Percentiles rank a stretch among this genome's conserved stretches.
These are phyloP conservation scores for Stichodactyla mertensii DNA, from an alignment of 64 coral and sea anemone genomes.

Conservation along the genomic window DNA sequence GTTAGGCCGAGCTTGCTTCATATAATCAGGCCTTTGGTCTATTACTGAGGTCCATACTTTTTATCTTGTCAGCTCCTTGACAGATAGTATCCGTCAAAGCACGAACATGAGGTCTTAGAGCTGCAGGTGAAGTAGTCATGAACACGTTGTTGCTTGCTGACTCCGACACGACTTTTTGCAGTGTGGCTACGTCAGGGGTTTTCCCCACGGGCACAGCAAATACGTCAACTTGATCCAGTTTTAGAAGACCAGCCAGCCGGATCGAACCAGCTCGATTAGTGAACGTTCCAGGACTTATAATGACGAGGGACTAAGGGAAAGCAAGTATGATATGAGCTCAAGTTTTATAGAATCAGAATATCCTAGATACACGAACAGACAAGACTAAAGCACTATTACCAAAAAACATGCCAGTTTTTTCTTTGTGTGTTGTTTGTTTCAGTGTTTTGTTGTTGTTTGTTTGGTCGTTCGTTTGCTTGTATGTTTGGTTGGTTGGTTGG, in stretches of 20 bases:
- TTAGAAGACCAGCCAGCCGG: conserved; percentile 25
- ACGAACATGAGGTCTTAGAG: conserved; percentile 29
- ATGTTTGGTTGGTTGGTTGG: too few relatives aligned
- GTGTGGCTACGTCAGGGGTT: conserved; percentile 18
- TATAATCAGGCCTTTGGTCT: too few relatives aligned
- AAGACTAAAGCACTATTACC: too few relatives aligned
- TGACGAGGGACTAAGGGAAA: conserved; percentile 39
- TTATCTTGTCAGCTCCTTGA: conserved; percentile 33
- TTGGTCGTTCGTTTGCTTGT: too few relatives aligned
- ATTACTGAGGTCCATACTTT: background rate
- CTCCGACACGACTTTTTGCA: conserved; percentile 33
- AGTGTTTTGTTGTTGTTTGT: too few relatives aligned
- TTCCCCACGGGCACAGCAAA: conserved; percentile 44
- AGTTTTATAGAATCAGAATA: too few relatives aligned
- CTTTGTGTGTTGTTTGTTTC: too few relatives aligned
- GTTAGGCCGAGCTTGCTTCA: too few relatives aligned
- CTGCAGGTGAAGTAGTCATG: conserved; percentile 28
- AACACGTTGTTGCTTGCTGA: conserved; percentile 33
- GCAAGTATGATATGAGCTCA: background rate
- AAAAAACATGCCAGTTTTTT: background rate
- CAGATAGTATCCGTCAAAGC: conserved; percentile 47
- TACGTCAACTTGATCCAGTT: conserved; percentile 12
- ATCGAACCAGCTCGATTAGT: background rate
- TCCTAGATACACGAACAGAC: too few relatives aligned
- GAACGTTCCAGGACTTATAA: conserved; percentile 41